Evolutionary conservation across 2,888 invertebrate genomes (phyloP).

Genomic region (Oscheius sp.): DNA sequence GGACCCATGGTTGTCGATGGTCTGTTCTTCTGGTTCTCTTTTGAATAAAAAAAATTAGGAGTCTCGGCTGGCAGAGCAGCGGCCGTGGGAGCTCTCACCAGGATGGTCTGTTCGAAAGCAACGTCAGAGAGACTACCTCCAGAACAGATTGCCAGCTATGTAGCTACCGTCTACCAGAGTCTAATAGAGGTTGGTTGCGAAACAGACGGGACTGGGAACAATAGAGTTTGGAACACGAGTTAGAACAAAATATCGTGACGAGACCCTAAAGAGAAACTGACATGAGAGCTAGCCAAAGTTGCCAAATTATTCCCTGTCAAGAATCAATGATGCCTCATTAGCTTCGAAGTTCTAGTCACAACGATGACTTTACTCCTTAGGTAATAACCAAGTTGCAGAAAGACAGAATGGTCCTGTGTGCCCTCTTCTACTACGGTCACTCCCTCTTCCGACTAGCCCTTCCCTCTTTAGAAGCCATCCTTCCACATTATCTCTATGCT

Average conservation of each 20-base stretch:
- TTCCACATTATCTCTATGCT: conserved; percentile 89
- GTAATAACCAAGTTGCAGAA: conserved; percentile 48
- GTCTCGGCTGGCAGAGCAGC: conserved; percentile 57
- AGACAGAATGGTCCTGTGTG: conserved; percentile 69
- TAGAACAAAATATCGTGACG: too few relatives aligned
- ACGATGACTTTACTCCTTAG: background rate
- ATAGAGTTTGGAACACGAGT: too few relatives aligned
- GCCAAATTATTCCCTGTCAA: too few relatives aligned
- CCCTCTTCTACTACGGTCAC: conserved; percentile 74
- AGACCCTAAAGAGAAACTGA: too few relatives aligned
- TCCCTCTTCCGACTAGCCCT: conserved; percentile 90
- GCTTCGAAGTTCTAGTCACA: too few relatives aligned
- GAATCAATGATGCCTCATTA: too few relatives aligned
- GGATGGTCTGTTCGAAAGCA: conserved; percentile 94
- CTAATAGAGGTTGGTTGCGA: conserved; percentile 58
- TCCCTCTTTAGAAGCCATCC: conserved; percentile 84
- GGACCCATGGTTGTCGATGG: conserved; percentile 35
- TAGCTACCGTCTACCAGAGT: conserved; percentile 87
- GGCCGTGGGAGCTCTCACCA: conserved; percentile 81
- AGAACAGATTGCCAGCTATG: conserved; percentile 90
- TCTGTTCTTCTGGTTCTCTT: conserved; percentile 2
- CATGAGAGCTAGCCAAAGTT: too few relatives aligned
- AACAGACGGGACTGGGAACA: too few relatives aligned
- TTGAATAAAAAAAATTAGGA: conserved; percentile 32
- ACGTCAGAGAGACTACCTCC: conserved; percentile 92